Evolutionary conservation across 2,113 vertebrate species (phyloP).

Genomic region (Gobius niger): DNA sequence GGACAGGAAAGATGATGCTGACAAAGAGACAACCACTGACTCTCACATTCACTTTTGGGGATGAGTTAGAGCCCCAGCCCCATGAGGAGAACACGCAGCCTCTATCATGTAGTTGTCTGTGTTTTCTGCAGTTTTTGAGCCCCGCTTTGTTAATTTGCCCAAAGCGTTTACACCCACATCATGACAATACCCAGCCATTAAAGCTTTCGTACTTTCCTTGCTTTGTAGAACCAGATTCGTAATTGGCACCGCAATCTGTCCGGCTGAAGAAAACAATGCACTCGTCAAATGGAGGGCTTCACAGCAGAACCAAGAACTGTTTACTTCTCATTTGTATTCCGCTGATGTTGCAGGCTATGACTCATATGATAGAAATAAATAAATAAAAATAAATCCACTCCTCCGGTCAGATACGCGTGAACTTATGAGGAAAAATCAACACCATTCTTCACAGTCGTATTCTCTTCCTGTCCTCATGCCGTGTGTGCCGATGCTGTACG

Average conservation of each 20-base stretch:
- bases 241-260: background rate
- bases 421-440: slow-evolving; percentile 6
- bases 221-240: background rate
- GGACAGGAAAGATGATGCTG: no score
- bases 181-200: background rate
- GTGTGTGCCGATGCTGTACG: background rate
- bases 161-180: background rate
- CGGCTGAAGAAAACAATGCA: background rate
- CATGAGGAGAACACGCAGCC: no score
- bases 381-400: slow-evolving; percentile 6
- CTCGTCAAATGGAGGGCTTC: slow-evolving; percentile 2
- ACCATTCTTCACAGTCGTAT: slow-evolving; percentile 8
- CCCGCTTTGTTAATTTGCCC: no score
- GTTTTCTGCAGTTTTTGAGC: no score
- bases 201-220: background rate
- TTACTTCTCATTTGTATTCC: slow-evolving; percentile 21
- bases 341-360: slow-evolving; percentile 1
- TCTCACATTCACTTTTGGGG: no score
- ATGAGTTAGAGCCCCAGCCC: no score
- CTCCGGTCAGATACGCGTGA: slow-evolving; percentile 5
- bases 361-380: background rate
- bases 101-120: no score
- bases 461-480: background rate
- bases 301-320: background rate
- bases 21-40: no score